Evolutionary conservation across 2,797 vertebrate species (phyloP).

Genomic region (Natrix natrix): DNA sequence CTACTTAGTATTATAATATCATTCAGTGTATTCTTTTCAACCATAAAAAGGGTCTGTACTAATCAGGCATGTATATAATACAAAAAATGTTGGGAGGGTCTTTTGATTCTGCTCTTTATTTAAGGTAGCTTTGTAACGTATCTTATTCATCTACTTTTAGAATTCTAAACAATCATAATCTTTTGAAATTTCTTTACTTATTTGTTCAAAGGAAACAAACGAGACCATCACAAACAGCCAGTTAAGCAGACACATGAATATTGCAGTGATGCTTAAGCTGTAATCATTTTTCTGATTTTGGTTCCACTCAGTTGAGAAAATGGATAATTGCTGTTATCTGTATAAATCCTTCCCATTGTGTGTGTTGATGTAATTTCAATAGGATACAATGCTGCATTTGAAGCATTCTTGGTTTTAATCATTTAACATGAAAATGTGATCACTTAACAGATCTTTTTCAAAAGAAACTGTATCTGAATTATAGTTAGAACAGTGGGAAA

Average conservation of each 20-base stretch:
- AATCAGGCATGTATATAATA: neutral
- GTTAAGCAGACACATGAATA: slow-evolving; percentile 65
- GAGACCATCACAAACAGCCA: slow-evolving; percentile 51
- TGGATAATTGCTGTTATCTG: slow-evolving; percentile 55
- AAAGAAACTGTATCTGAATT: slow-evolving; percentile 31
- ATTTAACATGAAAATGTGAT: slow-evolving; percentile 41
- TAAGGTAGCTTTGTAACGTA: slow-evolving; percentile 37
- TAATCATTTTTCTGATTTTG: slow-evolving; percentile 60
- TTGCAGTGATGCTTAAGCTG: slow-evolving; percentile 55
- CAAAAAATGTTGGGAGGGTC: neutral
- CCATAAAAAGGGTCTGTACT: neutral
- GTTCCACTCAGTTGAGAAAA: slow-evolving; percentile 46
- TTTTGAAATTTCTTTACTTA: slow-evolving; percentile 58
- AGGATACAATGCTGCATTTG: slow-evolving; percentile 36
- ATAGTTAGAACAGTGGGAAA: slow-evolving; percentile 25
- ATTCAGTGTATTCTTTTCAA: slow-evolving; percentile 8
- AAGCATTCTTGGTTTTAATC: slow-evolving; percentile 33
- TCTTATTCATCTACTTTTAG: slow-evolving; percentile 29
- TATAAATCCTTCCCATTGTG: slow-evolving; percentile 53
- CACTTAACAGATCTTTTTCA: slow-evolving; percentile 38
- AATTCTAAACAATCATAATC: slow-evolving; percentile 51
- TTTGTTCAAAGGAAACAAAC: slow-evolving; percentile 66
- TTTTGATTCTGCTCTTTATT: slow-evolving; percentile 2
- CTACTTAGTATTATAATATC: neutral
- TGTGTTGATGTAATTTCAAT: slow-evolving; percentile 55